Evolutionary conservation across 2,113 vertebrate genomes (phyloP), one percentile per base, ranked within the genome.

Genomic region (Mixornis gularis): DNA sequence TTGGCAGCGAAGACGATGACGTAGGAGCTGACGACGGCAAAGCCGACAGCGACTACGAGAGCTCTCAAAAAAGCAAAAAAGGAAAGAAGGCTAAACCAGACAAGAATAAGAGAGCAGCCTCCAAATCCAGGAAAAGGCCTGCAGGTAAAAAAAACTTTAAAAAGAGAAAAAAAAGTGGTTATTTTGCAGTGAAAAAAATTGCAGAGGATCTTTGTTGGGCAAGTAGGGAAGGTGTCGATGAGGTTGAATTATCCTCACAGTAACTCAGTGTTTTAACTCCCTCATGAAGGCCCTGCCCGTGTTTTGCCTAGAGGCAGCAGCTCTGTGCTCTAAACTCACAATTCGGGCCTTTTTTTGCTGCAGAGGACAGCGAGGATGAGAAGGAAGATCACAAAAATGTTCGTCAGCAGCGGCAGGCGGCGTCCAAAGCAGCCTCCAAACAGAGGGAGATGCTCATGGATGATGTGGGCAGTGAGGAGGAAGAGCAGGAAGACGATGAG

Each of bases 361-460:
- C 92, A 99, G 99, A 99, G 93, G 99, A 99, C 94, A 99, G 99
- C 5, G 99, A 99, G 66, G 99, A 99, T 20, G 99, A 99, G 73
- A 98, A 97, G 70, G 99, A 99, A 89, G 98, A 99, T 94, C 99
- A 98, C 97, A 99, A 99, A 97, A 99, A 98, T 40, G 98, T 98
- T 7, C 98, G 99, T 73, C 99, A 99, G 79, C 98, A 99, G 73
- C 98, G 99, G 63, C 98, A 99, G 97, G 99, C 99, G 6, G 99
- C 99, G 5, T 99, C 99, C 76, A 99, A 99, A 98, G 99, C 99
- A 3, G 99, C 98, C 87, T 99, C 99, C 48, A 99, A 99, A 96
- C 99, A 99, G 95, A 96, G 99, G 93, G 99, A 99, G 97, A 99
- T 99, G 97, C 98, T 99, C 43, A 97, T 99, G 97, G 99, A 98